Evolutionary conservation across 64 coral and sea anemone species (phyloP), one percentile per base, ranked within the genome.

Genomic region (Trachythela sp.): DNA sequence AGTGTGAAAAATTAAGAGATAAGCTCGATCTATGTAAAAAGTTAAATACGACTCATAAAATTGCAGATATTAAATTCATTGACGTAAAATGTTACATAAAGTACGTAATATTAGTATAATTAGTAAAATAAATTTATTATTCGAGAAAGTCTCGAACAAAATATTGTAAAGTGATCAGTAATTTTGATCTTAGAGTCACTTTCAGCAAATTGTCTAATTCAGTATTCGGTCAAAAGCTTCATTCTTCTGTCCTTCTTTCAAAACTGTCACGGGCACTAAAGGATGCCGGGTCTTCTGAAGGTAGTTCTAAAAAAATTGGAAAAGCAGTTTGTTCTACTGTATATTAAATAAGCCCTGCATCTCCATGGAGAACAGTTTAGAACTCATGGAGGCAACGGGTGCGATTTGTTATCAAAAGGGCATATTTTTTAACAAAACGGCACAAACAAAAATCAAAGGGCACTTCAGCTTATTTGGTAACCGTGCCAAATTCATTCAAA

Each of bases 241-340:
- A 39, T 80, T 80, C 37, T 80, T 80, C 75, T 80, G 75, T 30
- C 75, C 75, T 80, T 80, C 75, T 80, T 80, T 80, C 33, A 80
- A 30, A 30, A 80, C 75, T 15, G 75, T 80, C 27, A 80, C 75
- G 32, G 75, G 38, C 32, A 80, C 37, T 8, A 80, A 30, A 34
- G 75, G 75, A 80, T 80, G 75, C 75, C 35, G 31, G 33, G 27
- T 37, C 6, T 15, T 18, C 20, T 15, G 31, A 2, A 80, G 37
- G 30, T 80, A 80, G 30, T 80, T 80, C 75, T 80, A 39, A 35
- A 80, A 22, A 72, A 22, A 35, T 72, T 29, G 15, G 33, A 30
- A 80, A 35, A 80, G 1, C 26, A 52, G 13, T 15, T 15, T 64
- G 13, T 18, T 18, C 22, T 64, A n/a, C 24, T 64, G 56, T 64